phyloP scores from a whole-genome alignment of 2,797 vertebrate species.

The Smutsia gigantea region DNA sequence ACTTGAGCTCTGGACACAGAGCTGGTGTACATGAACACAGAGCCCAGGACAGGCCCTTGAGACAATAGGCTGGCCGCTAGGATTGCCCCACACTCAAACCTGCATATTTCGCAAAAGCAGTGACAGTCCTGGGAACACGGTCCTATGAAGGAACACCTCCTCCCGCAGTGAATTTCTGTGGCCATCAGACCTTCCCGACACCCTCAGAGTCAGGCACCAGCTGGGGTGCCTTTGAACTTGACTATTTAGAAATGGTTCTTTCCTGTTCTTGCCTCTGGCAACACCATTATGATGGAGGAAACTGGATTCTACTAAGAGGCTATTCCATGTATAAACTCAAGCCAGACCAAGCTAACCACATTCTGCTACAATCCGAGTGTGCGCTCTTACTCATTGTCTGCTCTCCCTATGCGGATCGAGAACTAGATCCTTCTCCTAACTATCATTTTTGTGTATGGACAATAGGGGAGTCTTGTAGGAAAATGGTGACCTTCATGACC shows the following conservation, averaged over 20 bases:
- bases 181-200: neutral
- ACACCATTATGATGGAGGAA: neutral
- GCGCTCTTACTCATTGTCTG: too few species aligned
- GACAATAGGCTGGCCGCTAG: neutral
- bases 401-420: too few species aligned
- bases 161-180: neutral
- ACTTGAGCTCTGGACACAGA: neutral
- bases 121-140: neutral
- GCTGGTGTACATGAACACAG: neutral
- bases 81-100: neutral
- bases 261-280: neutral
- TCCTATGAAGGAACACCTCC: neutral
- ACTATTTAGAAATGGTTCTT: neutral
- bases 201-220: neutral
- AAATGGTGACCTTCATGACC: neutral
- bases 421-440: neutral
- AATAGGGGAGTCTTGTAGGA: neutral
- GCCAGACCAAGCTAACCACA: too few species aligned
- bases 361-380: neutral
- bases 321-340: neutral
- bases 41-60: too few species aligned
- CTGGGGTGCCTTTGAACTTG: neutral
- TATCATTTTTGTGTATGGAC: neutral
- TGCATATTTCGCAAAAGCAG: neutral
- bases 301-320: neutral